Percentiles rank a stretch among this genome's conserved stretches.
Evolutionary conservation across 2,797 vertebrate genomes (phyloP).

Genomic region (Hydrolagus colliei): DNA sequence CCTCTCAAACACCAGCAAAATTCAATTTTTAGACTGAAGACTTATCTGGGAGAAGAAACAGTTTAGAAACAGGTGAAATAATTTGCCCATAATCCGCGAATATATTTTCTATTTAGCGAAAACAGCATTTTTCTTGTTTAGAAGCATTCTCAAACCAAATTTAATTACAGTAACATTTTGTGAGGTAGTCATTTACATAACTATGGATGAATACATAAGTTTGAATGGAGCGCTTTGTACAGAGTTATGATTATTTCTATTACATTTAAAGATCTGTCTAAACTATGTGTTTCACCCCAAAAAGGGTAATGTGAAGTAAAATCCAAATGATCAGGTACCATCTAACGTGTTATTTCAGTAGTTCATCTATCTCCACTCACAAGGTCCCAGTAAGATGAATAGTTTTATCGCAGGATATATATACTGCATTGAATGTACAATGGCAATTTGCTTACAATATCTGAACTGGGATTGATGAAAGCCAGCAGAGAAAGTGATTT

Average conservation of each 20-base stretch:
- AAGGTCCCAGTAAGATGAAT: background rate
- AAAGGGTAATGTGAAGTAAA: background rate
- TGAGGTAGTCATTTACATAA: background rate
- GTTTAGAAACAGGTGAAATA: background rate
- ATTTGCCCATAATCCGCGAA: background rate
- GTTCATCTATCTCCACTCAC: background rate
- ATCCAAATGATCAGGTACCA: background rate
- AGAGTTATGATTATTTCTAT: background rate
- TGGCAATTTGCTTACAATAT: background rate
- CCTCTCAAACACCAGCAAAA: background rate
- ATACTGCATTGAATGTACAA: too few species aligned
- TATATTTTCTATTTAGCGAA: background rate
- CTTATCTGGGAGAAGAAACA: background rate
- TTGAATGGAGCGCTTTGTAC: too few species aligned
- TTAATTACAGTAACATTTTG: background rate
- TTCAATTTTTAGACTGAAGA: background rate
- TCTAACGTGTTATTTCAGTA: background rate
- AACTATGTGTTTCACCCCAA: background rate
- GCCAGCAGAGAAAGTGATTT: too few species aligned
- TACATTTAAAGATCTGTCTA: background rate
- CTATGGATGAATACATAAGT: background rate
- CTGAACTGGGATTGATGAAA: background rate
- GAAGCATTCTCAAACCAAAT: background rate
- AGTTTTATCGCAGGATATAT: background rate
- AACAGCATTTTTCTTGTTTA: background rate